Evolutionary conservation across 1,140 invertebrate species (phyloP), one percentile per base, ranked within the genome.

Genomic region (Calosoma granatense): DNA sequence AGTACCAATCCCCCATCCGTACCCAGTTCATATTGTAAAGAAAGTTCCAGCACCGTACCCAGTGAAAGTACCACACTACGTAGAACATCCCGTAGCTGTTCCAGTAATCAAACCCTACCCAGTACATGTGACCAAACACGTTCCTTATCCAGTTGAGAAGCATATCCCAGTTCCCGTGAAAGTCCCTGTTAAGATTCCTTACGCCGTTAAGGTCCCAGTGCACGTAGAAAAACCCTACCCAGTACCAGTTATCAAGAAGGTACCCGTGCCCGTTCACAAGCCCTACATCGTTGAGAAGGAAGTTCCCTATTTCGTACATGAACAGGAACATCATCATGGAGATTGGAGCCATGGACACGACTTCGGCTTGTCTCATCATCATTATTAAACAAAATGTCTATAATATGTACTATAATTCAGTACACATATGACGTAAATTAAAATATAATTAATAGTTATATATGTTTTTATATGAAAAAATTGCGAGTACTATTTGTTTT

Each of bases 141-240:
- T 79, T 59, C 78, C 77, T 3, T 78, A 80, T 0, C 72, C 77
- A 11, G 70, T 80, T 1, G 73, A 76, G 12, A 78, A 79, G 62
- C 78, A 76, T 61, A 70, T 80, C 2, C 78, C 78, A 0, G 6
- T 11, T 17, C 41, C 41, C 9, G 9, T 12, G 3, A 47, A 47
- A 17, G 41, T 47, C 17, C 41, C 41, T 4, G 41, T 47, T 17
- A 47, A 47, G 41, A 17, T 47, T 12, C 41, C 41, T 12, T 47
- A 47, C 41, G 9, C 41, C 9, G 41, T 47, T 17, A 47, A 47
- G 41, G 74, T 81, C 0, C 74, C 74, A 12, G 72, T 76, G 0
- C 71, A 71, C 0, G 68, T 71, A 12, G 59, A 54, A 41, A 70
- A 72, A 1, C 62, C 64, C 2, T 64, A 62, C 52, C 61, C 62